Evolutionary conservation across 2,888 invertebrate genomes (phyloP), one percentile per base, ranked within the genome.

Genomic region (Loripinus fragilis): DNA sequence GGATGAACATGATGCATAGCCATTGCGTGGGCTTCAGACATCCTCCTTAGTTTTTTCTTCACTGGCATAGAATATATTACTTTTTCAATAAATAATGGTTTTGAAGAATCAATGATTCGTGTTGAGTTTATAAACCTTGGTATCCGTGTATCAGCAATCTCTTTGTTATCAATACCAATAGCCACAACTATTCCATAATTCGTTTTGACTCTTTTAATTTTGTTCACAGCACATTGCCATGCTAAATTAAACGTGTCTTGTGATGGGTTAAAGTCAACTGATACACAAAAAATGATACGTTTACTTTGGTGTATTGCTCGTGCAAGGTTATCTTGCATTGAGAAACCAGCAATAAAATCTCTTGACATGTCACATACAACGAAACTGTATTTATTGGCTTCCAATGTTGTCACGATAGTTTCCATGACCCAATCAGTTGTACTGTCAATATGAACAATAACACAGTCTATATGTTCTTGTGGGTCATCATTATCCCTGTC

Each of bases 361-460:
- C 55, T 17, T 2, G 2, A 2, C 23, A 28, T 23, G 25, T 55
- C 55, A 25, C 12, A 25, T 25, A 55, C 55, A 25, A 25, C 15
- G 52, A 85, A 85, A 17, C 83, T 55, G 3, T 77, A 55, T 23
- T 55, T 69, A 38, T 38, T 12, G 12, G 7, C 12, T 0, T 81
- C 75, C 20, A 84, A 71, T n/a, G 48, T 50, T 8, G 48, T 33
- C 5, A 77, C 77, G 15, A 84, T 42, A 60, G 77, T 79, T 67
- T 81, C 71, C 48, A 68, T 38, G 8, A 77, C 84, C 84, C 84
- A 84, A 15, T 79, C 76, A 0, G 76, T 77, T 20, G 70, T 25
- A 2, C 28, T 48, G 20, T 74, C 41, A 10, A 79, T 72, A 65
- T 81, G 81, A 28, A 84, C 70, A 28, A 81, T 52, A 10, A 81